These are phyloP conservation scores for Synanceia verrucosa DNA, from an alignment of 2,797 vertebrate genomes.

Conservation along the genomic window DNA sequence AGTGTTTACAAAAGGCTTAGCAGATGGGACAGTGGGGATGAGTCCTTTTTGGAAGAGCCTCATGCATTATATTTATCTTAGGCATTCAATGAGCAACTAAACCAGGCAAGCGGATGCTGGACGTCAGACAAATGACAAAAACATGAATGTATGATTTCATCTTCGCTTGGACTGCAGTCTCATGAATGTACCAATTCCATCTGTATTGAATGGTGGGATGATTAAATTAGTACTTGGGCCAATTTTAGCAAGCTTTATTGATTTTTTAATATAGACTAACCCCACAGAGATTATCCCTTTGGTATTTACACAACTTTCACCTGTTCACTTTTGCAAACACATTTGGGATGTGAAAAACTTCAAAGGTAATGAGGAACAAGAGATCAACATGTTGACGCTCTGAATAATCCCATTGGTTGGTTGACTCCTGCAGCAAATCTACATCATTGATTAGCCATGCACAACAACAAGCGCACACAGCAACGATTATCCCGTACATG, in stretches of 20 bases:
- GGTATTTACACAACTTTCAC: conserved; percentile 7
- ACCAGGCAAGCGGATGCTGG: conserved; percentile 6
- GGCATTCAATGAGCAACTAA: conserved; percentile 14
- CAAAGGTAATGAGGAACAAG: conserved; percentile 6
- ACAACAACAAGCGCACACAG: conserved; percentile 48
- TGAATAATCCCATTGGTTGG: conserved; percentile 15
- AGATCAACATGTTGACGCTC: conserved; percentile 26
- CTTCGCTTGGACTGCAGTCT: background rate
- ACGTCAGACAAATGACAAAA: conserved; percentile 26
- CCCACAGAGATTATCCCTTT: background rate
- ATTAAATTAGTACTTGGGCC: background rate
- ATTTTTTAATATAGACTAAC: background rate
- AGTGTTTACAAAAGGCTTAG: conserved; percentile 55
- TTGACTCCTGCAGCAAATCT: conserved; percentile 14
- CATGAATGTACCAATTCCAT: background rate
- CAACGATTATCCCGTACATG: conserved; percentile 41
- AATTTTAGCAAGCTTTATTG: conserved; percentile 8
- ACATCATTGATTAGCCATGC: conserved; percentile 32
- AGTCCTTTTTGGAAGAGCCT: conserved; percentile 31
- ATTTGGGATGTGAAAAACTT: conserved; percentile 9
- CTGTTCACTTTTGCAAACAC: conserved; percentile 12
- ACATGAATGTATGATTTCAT: conserved; percentile 14
- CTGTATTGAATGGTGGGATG: background rate
- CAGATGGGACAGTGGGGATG: conserved; percentile 40
- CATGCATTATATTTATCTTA: conserved; percentile 31